A percentile compares a stretch with the other conserved stretches of the same genome.
Evolutionary conservation across 1,140 invertebrate species (phyloP).

Genomic region (Nylanderia fulva): DNA sequence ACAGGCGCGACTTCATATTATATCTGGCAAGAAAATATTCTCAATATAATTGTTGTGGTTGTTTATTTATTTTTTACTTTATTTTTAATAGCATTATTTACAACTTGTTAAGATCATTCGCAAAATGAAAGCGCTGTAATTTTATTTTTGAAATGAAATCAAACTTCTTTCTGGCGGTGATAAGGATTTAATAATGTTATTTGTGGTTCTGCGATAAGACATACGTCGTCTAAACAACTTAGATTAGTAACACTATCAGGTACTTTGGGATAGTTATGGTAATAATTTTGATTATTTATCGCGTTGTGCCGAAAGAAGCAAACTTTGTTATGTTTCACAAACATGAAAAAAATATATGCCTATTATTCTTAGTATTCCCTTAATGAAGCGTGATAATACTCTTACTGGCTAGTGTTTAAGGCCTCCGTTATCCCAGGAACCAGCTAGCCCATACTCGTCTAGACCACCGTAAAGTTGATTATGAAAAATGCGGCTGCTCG

Average conservation of each 20-base stretch:
- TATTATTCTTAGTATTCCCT: background rate
- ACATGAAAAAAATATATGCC: background rate
- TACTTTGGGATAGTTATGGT: background rate
- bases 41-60: background rate
- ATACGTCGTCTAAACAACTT: background rate
- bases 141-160: background rate
- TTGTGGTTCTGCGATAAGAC: background rate
- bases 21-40: constrained; percentile 85
- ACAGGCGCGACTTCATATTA: constrained; percentile 93
- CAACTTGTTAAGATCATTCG: background rate
- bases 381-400: background rate
- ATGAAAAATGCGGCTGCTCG: constrained; percentile 90
- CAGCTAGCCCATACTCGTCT: constrained; percentile 91
- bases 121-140: background rate
- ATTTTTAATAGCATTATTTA: constrained; percentile 2
- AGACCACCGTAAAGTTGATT: constrained; percentile 92
- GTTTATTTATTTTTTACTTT: background rate
- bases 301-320: background rate
- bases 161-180: background rate
- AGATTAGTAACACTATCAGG: background rate
- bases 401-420: constrained; percentile 92
- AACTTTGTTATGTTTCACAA: background rate
- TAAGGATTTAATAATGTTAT: constrained; percentile 15
- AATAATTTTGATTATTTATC: constrained; percentile 6
- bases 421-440: constrained; percentile 91